Percentiles rank a stretch among this genome's conserved stretches.
phyloP scores from a whole-genome alignment of 2,113 vertebrate species.

The Alligator sinensis region DNA sequence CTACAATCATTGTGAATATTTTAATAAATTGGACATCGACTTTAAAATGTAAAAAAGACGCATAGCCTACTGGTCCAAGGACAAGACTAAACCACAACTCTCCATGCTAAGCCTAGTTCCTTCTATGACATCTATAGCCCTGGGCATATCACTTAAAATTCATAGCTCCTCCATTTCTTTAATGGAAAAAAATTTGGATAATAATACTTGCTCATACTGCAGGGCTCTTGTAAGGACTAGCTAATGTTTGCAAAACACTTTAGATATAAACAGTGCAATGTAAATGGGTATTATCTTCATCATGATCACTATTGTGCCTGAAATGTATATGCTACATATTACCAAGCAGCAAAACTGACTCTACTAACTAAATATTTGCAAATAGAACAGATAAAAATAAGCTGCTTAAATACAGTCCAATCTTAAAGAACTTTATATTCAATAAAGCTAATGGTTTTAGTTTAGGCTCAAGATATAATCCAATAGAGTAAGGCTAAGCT shows the following conservation, averaged over 20 bases:
- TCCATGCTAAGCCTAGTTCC: background rate
- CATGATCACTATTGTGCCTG: background rate
- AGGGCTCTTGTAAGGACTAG: background rate
- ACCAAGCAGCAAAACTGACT: background rate
- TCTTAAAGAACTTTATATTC: background rate
- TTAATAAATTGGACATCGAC: background rate
- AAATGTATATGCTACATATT: accelerated
- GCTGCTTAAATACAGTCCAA: background rate
- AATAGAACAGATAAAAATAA: conserved; percentile 17
- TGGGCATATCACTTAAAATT: background rate
- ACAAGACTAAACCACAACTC: accelerated
- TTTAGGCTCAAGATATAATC: background rate
- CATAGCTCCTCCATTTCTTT: background rate
- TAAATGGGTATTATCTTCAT: background rate
- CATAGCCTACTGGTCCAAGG: background rate
- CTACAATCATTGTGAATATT: accelerated
- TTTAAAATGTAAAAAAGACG: background rate
- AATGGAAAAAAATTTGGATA: background rate
- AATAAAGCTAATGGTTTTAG: background rate
- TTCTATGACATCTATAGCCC: background rate
- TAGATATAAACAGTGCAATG: background rate
- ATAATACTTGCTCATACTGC: accelerated
- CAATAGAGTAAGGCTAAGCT: background rate
- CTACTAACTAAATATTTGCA: background rate
- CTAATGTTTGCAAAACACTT: background rate